Evolutionary conservation across 1,140 invertebrate genomes (phyloP), one percentile per base, ranked within the genome.

Genomic region (Vollenhovia emeryi): DNA sequence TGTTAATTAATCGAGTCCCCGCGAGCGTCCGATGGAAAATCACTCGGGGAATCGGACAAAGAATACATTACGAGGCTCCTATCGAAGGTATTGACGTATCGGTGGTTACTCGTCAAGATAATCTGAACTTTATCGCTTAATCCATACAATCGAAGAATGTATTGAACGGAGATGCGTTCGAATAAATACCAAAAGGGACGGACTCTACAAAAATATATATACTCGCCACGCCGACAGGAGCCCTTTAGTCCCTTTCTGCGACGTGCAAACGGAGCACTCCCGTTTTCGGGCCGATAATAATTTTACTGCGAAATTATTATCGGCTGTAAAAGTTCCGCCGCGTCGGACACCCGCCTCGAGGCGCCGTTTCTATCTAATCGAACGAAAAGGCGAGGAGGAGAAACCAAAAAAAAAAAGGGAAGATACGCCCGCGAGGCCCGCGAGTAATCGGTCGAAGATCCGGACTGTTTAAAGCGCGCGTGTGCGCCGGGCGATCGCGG

Each of bases 361-460:
- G 52, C 7, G n/a, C n/a, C 4, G 75, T 36, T 62, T 64, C 27
- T 64, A 78, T 78, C 24, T 78, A 78, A 64, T 78, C 40, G 60
- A 64, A 48, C 27, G 27, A 33, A 24, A 78, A 40, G 15, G 11
- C 9, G 8, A 18, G 24, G 7, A n/a, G 24, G 11, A n/a, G 21
- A 60, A 30, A 13, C 2, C 18, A 9, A 55, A 40, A 18, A 2
- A 8, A 2, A 4, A 18, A 59, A 33, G 15, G 13, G 11, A 57
- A 24, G 6, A 36, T 7, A 36, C 27, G 13, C 0, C 43, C 11
- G 21, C 11, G n/a, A 45, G 7, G 13, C 0, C 43, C 11, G 21
- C 11, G n/a, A 45, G 7, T 18, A 66, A 66, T 66, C 62, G 62
- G 18, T 1, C 48, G 48, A 6, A 50, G 48, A 45, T 24, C 3